phyloP scores from a whole-genome alignment of 2,888 invertebrate genomes.

The Machimus atricapillus region DNA sequence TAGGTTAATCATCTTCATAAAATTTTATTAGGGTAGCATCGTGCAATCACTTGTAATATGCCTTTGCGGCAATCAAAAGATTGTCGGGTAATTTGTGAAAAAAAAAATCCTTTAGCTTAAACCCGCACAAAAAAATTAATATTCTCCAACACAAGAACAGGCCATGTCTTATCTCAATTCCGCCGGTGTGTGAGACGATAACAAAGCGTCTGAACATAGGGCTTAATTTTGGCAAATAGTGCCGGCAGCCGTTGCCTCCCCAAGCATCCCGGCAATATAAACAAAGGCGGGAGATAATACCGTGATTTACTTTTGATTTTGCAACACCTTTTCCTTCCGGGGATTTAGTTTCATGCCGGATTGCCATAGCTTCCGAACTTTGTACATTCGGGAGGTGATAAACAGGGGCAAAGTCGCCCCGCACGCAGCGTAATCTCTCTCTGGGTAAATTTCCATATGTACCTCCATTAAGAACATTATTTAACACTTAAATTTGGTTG shows the following conservation, averaged over 20 bases:
- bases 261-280: background rate
- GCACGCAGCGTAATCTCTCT: background rate
- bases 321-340: conserved; percentile 24
- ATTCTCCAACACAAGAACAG: background rate
- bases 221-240: conserved; percentile 6
- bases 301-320: conserved; percentile 34
- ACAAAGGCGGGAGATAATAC: conserved; percentile 23
- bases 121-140: background rate
- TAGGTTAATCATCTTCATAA: background rate
- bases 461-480: conserved; percentile 34
- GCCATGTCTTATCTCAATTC: background rate
- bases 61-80: background rate
- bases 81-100: background rate
- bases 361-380: background rate
- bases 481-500: conserved; percentile 31
- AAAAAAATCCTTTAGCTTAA: background rate
- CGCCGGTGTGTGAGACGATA: background rate
- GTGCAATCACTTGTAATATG: background rate
- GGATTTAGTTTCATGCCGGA: conserved; percentile 13
- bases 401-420: background rate
- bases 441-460: conserved; percentile 28
- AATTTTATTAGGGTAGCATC: background rate
- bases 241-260: background rate
- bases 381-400: background rate
- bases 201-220: background rate